Evolutionary conservation across 2,113 vertebrate genomes (phyloP).

Genomic region (Menidia beryllina): DNA sequence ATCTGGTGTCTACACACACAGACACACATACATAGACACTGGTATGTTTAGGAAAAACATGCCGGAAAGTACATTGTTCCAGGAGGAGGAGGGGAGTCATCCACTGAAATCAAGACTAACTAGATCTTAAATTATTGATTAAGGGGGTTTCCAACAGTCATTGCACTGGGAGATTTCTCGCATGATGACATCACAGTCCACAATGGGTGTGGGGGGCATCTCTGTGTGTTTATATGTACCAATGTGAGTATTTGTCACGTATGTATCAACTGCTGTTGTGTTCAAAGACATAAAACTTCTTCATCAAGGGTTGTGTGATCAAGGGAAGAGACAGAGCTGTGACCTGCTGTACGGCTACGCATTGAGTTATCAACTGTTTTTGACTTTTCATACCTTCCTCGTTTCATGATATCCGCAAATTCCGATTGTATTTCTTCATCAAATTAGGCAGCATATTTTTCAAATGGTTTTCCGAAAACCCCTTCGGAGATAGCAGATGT

Average conservation of each 20-base stretch:
- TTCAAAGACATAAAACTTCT: constrained; percentile 54
- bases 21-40: background rate
- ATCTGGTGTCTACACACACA: too few species aligned
- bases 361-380: constrained; percentile 75
- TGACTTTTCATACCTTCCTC: too few species aligned
- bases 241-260: background rate
- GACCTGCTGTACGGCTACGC: constrained; percentile 23
- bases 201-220: constrained; percentile 29
- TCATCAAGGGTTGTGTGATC: constrained; percentile 52
- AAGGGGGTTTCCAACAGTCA: constrained; percentile 40
- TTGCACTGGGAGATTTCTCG: constrained; percentile 29
- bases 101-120: constrained; percentile 57
- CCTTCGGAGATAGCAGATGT: background rate
- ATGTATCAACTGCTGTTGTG: constrained; percentile 33
- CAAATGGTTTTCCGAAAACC: background rate
- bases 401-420: too few species aligned
- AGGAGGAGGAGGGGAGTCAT: constrained; percentile 43
- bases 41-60: constrained; percentile 4
- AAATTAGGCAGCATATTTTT: background rate
- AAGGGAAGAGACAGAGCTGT: constrained; percentile 44
- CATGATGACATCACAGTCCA: constrained; percentile 71
- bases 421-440: too few species aligned
- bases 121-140: constrained; percentile 71
- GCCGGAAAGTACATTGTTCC: constrained; percentile 18
- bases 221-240: background rate